A percentile compares a stretch with the other conserved stretches of the same genome.
Evolutionary conservation across 2,113 vertebrate genomes (phyloP).

Genomic region (Hoplias malabaricus): DNA sequence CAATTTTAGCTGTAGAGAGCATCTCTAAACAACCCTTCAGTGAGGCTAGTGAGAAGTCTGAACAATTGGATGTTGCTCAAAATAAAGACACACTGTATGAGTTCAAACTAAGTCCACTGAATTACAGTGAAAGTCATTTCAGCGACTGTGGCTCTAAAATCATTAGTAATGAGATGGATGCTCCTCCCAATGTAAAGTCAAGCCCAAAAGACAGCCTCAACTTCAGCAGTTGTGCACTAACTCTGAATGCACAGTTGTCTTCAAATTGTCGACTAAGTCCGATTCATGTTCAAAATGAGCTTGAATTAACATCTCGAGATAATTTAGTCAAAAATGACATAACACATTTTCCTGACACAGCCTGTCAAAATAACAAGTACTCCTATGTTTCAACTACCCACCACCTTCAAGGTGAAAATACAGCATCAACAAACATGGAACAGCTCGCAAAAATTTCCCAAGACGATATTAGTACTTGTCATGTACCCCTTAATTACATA

Average conservation of each 20-base stretch:
- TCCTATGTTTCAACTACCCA: slow-evolving; percentile 37
- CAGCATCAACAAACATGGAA: not conserved
- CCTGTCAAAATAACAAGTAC: slow-evolving; percentile 51
- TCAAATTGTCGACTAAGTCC: slow-evolving; percentile 58
- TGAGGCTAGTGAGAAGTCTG: slow-evolving; percentile 51
- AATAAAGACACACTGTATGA: slow-evolving; percentile 61
- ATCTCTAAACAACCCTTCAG: slow-evolving; percentile 54
- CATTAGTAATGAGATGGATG: slow-evolving; percentile 59
- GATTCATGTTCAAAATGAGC: slow-evolving; percentile 44
- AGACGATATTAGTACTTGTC: slow-evolving; percentile 52
- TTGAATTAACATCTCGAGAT: slow-evolving; percentile 50
- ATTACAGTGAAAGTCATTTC: slow-evolving; percentile 65
- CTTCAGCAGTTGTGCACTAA: slow-evolving; percentile 48
- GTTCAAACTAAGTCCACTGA: slow-evolving; percentile 73
- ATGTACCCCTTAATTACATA: slow-evolving; percentile 52
- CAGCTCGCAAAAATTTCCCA: slow-evolving; percentile 24
- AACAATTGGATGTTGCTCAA: slow-evolving; percentile 41
- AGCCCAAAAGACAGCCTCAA: slow-evolving; percentile 59
- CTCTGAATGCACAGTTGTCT: slow-evolving; percentile 51
- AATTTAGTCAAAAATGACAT: slow-evolving; percentile 48
- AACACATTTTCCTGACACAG: slow-evolving; percentile 39
- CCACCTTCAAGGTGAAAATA: slow-evolving; percentile 45
- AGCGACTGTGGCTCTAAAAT: slow-evolving; percentile 64
- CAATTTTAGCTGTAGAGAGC: slow-evolving; percentile 28
- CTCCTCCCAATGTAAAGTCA: slow-evolving; percentile 51